These are phyloP conservation scores for Argyrosomus regius DNA, from an alignment of 2,797 vertebrate species.

Conservation along the genomic window DNA sequence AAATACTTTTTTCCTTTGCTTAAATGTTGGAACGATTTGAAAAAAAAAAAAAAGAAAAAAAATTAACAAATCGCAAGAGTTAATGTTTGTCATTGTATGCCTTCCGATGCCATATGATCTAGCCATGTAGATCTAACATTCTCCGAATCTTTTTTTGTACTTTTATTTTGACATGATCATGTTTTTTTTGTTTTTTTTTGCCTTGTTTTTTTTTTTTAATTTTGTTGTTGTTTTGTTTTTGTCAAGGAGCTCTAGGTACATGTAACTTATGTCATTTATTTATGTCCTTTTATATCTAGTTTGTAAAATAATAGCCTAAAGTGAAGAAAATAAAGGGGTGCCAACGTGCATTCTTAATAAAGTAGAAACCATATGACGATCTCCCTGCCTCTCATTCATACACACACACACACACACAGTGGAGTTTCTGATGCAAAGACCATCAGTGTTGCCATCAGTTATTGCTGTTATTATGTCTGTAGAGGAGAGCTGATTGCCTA, in stretches of 20 bases:
- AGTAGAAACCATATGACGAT: constrained; percentile 92
- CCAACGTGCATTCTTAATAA: constrained; percentile 95
- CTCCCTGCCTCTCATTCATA: constrained; percentile 45
- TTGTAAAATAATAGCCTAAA: constrained; percentile 95
- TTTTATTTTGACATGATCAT: constrained; percentile 79
- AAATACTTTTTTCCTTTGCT: constrained; percentile 92
- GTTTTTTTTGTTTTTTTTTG: constrained; percentile 83
- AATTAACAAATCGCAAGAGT: constrained; percentile 84
- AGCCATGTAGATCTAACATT: constrained; percentile 91
- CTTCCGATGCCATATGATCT: constrained; percentile 88
- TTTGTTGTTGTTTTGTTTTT: constrained; percentile 84
- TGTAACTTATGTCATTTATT: constrained; percentile 99
- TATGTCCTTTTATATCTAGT: constrained; percentile 99
- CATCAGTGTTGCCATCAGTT: constrained; percentile 30
- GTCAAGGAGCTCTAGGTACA: constrained; percentile 95
- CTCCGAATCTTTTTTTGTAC: constrained; percentile 87
- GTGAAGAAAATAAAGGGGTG: constrained; percentile 82
- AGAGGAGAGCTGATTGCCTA: constrained; percentile 47
- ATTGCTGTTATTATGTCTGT: constrained; percentile 27
- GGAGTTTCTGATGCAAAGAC: constrained; percentile 5
- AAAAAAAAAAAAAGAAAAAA: constrained; percentile 57
- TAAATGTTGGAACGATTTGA: constrained; percentile 80
- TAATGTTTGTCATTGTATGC: constrained; percentile 87
- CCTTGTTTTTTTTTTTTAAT: constrained; percentile 63
- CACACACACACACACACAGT: constrained; percentile 10